These are phyloP conservation scores for Aphis craccivora DNA, from an alignment of 1,140 invertebrate genomes.

Conservation along the genomic window DNA sequence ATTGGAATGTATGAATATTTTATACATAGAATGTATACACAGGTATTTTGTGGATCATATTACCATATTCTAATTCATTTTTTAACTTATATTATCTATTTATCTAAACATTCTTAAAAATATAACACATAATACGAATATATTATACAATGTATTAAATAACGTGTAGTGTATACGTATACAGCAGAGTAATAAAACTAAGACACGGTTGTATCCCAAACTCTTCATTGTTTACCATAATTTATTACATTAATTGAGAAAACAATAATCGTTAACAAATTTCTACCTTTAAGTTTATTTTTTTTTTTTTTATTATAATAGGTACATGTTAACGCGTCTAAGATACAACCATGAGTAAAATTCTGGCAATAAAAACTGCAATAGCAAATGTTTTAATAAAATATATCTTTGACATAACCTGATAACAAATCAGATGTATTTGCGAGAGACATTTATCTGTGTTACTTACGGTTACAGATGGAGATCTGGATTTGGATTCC, in stretches of 20 bases:
- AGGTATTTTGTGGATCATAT: neutral
- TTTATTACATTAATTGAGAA: neutral
- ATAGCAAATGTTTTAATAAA: neutral
- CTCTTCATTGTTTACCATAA: neutral
- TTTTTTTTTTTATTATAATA: neutral
- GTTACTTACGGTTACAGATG: neutral
- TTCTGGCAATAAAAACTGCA: neutral
- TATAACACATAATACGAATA: neutral
- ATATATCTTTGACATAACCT: neutral
- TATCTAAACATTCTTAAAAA: neutral
- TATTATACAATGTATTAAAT: neutral
- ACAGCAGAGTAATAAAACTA: neutral
- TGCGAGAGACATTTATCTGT: neutral
- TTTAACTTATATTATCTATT: neutral
- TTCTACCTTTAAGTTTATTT: neutral
- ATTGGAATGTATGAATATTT: neutral
- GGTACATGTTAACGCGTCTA: neutral
- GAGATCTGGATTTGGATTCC: neutral
- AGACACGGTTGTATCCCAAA: neutral
- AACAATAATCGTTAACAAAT: neutral
- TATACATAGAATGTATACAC: neutral
- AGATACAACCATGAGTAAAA: neutral
- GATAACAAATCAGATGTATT: constrained; percentile 12
- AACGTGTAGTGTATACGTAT: neutral
- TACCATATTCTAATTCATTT: neutral